Evolutionary conservation across 2,888 invertebrate genomes (phyloP).

Genomic region (Heliconius ethilla): DNA sequence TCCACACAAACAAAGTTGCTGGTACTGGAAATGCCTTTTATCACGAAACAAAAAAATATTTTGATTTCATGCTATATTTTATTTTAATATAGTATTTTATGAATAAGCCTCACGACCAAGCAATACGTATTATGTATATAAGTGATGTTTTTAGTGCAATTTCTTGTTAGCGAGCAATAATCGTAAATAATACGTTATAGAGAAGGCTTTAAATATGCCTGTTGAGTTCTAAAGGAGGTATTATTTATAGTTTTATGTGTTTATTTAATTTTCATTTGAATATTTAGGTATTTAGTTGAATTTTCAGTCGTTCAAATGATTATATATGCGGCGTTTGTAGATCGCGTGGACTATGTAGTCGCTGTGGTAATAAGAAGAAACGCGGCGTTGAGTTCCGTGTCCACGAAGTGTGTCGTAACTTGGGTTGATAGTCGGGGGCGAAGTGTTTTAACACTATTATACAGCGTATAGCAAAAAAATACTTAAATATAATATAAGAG

Average conservation of each 20-base stretch:
- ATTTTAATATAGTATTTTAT: conserved; percentile 20
- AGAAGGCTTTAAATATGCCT: not conserved
- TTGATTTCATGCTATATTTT: conserved; percentile 25
- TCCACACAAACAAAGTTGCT: too few species aligned
- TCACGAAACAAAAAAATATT: conserved; percentile 32
- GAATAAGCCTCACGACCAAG: conserved; percentile 22
- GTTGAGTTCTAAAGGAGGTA: not conserved
- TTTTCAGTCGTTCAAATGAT: too few species aligned
- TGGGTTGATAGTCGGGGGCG: too few species aligned
- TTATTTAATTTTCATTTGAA: not conserved
- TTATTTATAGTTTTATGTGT: not conserved
- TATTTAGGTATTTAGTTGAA: not conserved
- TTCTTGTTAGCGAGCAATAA: conserved; percentile 5
- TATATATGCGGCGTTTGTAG: not conserved
- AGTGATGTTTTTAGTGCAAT: not conserved
- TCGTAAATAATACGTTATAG: conserved; percentile 4
- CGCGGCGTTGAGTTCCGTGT: too few species aligned
- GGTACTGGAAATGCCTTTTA: conserved; percentile 17
- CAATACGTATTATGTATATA: conserved; percentile 12
- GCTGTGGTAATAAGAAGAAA: not conserved
- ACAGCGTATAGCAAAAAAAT: too few species aligned
- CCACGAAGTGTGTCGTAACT: too few species aligned
- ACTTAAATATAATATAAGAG: too few species aligned
- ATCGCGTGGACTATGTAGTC: not conserved
- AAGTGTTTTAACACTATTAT: too few species aligned